phyloP scores from a whole-genome alignment of 1,140 invertebrate genomes.

The Drosophila ercepeae region DNA sequence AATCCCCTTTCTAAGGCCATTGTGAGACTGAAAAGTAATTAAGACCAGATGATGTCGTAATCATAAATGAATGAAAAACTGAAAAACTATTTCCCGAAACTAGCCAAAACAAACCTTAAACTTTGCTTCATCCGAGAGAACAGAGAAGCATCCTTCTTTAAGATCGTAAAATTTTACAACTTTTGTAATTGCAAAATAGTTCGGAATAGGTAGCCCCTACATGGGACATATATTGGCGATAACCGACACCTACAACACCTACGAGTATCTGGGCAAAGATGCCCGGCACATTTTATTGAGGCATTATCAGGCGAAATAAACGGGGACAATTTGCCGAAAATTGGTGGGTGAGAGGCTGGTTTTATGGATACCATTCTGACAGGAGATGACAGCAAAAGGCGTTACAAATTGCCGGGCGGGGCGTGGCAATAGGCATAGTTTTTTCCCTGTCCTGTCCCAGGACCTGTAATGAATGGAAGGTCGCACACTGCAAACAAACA shows the following conservation, averaged over 20 bases:
- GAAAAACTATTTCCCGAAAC: slow-evolving; percentile 57
- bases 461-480: slow-evolving; percentile 47
- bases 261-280: slow-evolving; percentile 48
- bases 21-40: slow-evolving; percentile 35
- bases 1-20: not conserved
- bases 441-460: slow-evolving; percentile 9
- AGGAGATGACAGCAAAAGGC: slow-evolving; percentile 58
- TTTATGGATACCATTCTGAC: slow-evolving; percentile 58
- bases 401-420: slow-evolving; percentile 47
- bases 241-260: slow-evolving; percentile 46
- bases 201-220: slow-evolving; percentile 13
- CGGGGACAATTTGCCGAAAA: slow-evolving; percentile 67
- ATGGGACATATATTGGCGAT: slow-evolving; percentile 46
- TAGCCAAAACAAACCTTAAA: not conserved
- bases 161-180: slow-evolving; percentile 70
- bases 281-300: slow-evolving; percentile 74
- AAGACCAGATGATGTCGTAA: slow-evolving; percentile 51
- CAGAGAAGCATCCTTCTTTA: slow-evolving; percentile 14
- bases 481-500: too few species aligned
- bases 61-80: slow-evolving; percentile 56
- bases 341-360: slow-evolving; percentile 31
- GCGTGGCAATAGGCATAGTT: slow-evolving; percentile 60
- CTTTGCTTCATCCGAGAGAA: not conserved
- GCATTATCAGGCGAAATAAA: slow-evolving; percentile 79
- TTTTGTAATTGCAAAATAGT: slow-evolving; percentile 77